Conservation (phyloP, 2,888 invertebrate genomes). For the Autographa gamma region DNA sequence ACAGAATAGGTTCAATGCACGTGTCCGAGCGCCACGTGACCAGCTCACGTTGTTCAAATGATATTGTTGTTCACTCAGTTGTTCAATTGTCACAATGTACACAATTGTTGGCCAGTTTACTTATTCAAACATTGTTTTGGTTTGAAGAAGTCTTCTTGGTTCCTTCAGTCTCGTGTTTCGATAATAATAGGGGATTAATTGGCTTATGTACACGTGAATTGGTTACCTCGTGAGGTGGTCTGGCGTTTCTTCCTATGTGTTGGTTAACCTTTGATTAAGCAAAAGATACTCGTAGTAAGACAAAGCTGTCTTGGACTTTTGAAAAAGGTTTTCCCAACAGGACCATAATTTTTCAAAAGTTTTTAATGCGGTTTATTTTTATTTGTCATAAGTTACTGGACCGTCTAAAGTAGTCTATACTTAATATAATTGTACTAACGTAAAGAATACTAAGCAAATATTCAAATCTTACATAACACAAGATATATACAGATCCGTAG, state of each 20-base stretch:
- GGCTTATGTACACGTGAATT: constrained; percentile 34
- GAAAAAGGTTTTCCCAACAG: too few relatives aligned
- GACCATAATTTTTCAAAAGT: too few relatives aligned
- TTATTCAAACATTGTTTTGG: constrained; percentile 32
- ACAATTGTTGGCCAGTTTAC: constrained; percentile 17
- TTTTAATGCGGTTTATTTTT: too few relatives aligned
- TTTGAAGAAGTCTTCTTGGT: constrained; percentile 13
- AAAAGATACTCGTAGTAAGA: too few relatives aligned
- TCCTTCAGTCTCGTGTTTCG: constrained; percentile 10
- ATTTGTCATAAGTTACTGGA: too few relatives aligned
- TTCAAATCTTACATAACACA: too few relatives aligned
- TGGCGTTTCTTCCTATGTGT: neutral
- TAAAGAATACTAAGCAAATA: too few relatives aligned
- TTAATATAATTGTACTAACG: too few relatives aligned
- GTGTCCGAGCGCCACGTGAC: constrained; percentile 52
- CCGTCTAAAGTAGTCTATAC: too few relatives aligned
- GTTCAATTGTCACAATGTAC: constrained; percentile 33
- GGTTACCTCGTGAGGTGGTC: neutral
- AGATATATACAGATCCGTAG: too few relatives aligned
- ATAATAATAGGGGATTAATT: constrained; percentile 26
- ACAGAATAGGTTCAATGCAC: constrained; percentile 37
- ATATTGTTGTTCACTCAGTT: constrained; percentile 48
- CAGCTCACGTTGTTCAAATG: constrained; percentile 51
- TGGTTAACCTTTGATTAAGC: neutral
- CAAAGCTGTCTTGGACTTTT: too few relatives aligned